Conservation (phyloP, 2,888 invertebrate genomes). For the Tethea ocularis region DNA sequence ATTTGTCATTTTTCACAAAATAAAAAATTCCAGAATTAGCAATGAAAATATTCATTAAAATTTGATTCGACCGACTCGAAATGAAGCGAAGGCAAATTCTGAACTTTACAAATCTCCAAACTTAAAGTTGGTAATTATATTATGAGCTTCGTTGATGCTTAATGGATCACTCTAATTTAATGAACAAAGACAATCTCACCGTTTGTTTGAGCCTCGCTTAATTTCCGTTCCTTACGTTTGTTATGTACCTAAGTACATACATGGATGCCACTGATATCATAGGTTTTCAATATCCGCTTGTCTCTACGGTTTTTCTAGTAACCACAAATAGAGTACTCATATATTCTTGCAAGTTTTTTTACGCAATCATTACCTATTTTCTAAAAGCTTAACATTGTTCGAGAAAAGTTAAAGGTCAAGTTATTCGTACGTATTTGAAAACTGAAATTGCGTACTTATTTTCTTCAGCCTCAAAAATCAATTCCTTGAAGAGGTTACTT, state of each 20-base stretch:
- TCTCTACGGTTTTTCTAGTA: slow-evolving; percentile 15
- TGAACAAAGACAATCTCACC: slow-evolving; percentile 1
- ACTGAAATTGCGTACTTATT: background rate
- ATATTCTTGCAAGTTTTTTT: slow-evolving; percentile 5
- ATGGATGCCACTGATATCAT: slow-evolving; percentile 13
- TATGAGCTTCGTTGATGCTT: slow-evolving; percentile 35
- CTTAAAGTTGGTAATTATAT: slow-evolving; percentile 27
- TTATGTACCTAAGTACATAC: slow-evolving; percentile 36
- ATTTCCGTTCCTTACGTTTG: slow-evolving; percentile 39
- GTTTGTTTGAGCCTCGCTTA: slow-evolving; percentile 39
- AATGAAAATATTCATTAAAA: background rate
- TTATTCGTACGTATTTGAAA: background rate
- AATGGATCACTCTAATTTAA: slow-evolving; percentile 23
- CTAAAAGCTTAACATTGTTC: slow-evolving; percentile 12
- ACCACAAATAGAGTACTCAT: slow-evolving; percentile 26
- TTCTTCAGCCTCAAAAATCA: background rate
- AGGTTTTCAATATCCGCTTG: slow-evolving; percentile 36
- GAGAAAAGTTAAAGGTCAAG: background rate
- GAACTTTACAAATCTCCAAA: background rate
- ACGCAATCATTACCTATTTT: slow-evolving; percentile 12
- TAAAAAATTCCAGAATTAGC: background rate
- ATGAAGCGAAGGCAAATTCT: background rate
- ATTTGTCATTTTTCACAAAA: background rate
- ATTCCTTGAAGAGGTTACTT: background rate
- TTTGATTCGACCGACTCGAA: background rate